Evolutionary conservation across 2,113 vertebrate genomes (phyloP), one percentile per base, ranked within the genome.

Genomic region (Ariopsis seemanni): DNA sequence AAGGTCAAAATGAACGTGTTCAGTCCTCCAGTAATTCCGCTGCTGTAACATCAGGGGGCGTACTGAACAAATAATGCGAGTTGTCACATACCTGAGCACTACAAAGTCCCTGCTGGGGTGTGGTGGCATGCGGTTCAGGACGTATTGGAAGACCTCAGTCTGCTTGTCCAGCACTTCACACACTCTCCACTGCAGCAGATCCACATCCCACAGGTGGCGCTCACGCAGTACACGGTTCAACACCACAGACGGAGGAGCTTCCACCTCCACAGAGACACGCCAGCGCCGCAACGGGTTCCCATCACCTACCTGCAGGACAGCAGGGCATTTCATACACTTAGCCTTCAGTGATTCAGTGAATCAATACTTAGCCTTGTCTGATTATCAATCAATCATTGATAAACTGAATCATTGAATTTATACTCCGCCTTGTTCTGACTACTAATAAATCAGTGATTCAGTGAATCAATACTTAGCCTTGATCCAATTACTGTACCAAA

Each of bases 151-250:
- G 91, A 99, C 92, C 89, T 99, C 98, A 0, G 98, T 98, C 88
- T 99, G 97, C 90, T 95, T 96, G 95, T 99, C 98, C 89, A 99
- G 91, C 0, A 94, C 96, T 89, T 99, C 97, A 0, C 96, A 95
- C n/a, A 99, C 94, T 93, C 98, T 99, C 97, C 97, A 99, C 91
- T 99, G 97, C 92, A 98, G 93, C 83, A 99, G 96, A 91, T 99
- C 98, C 74, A 98, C 96, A 0, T 99, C 98, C 98, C 98, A 99
- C 71, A 98, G 95, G 92, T 99, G 97, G 62, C 98, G 97, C 93
- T 99, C 98, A 89, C 98, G 94, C 86, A 99, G 94, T 90, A 99
- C 96, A 0, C 98, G 96, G 86, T 99, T 98, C 94, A 99, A 88
- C 50, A 99, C 98, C 18, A 99, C 97, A 0, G 97, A 97, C 0